Evolutionary conservation across 2,888 invertebrate species (phyloP), one percentile per base, ranked within the genome.

Genomic region (Scaptomyza polygonia): DNA sequence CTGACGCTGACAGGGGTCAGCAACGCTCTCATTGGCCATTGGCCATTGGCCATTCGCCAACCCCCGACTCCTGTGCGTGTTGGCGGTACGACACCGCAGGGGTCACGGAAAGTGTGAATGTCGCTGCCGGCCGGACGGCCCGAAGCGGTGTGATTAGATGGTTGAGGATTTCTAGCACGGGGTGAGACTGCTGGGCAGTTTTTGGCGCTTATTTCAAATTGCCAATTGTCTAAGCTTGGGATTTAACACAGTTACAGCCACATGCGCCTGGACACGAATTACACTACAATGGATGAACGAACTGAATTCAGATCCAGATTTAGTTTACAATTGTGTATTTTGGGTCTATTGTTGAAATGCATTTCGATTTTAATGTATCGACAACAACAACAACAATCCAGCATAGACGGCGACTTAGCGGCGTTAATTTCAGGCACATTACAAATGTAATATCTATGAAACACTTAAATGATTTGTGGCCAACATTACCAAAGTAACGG

Each of bases 71-170:
- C 30, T 16, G 32, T 27, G 48, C 40, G 71, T 75, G 71, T 79
- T 76, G 79, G 76, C 74, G 71, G 71, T 56, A 58, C 48, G 44
- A 55, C 86, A 65, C 88, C 83, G 67, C 83, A 84, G 83, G 83
- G 83, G 88, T 84, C 83, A 86, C 71, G 80, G 80, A 84, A 88
- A 84, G 83, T 84, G 88, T 84, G 88, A 84, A 84, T 71, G 49
- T 76, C 45, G 67, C 67, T 69, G 65, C 68, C 32, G 30, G 30
- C 16, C 11, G 4, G 14, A 9, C 11, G 43, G 1, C 42, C 34
- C 48, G 57, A 65, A 68, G 70, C 25, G 25, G 3, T 25, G 25
- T 85, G 82, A 82, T 82, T 78, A 87, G 82, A 71, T 54, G 84
- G 40, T n/a, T 36, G 52, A 52, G 49, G 49, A 45, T 57, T 56